These are phyloP conservation scores for Nannobrachium achirus DNA, from an alignment of 2,113 vertebrate genomes.

Conservation along the genomic window DNA sequence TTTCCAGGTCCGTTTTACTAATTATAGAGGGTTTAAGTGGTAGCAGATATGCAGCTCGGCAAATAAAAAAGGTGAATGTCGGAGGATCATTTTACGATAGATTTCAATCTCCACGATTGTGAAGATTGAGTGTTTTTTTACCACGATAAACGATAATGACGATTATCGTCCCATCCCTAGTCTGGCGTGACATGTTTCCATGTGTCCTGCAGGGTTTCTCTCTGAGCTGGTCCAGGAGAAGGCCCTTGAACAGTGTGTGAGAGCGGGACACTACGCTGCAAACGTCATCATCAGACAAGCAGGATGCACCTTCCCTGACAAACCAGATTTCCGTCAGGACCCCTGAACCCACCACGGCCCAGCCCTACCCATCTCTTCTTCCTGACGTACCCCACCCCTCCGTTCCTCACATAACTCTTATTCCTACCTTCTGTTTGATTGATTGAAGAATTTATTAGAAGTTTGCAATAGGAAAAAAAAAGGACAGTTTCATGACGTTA, in stretches of 20 bases:
- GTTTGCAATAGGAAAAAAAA: too few species aligned
- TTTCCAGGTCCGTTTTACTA: too few species aligned
- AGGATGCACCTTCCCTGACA: constrained; percentile 97
- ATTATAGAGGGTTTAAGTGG: too few species aligned
- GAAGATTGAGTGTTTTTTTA: too few species aligned
- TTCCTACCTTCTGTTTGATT: constrained; percentile 1
- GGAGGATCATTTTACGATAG: too few species aligned
- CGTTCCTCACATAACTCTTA: constrained; percentile 14
- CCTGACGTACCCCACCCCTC: constrained; percentile 7
- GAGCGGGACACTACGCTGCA: constrained; percentile 93
- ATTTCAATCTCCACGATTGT: too few species aligned
- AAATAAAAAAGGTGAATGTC: too few species aligned
- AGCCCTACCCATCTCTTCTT: constrained; percentile 15
- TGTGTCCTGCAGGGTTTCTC: constrained; percentile 85
- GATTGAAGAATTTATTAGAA: constrained; percentile 5
- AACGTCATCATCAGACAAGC: constrained; percentile 89
- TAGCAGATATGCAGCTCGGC: too few species aligned
- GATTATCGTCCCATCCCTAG: too few species aligned
- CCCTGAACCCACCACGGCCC: constrained; percentile 21
- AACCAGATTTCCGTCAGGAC: constrained; percentile 91
- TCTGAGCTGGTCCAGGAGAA: constrained; percentile 91
- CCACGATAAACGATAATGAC: too few species aligned
- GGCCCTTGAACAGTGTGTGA: constrained; percentile 87
- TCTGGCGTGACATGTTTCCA: background rate
- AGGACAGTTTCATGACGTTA: too few species aligned